Conservation (phyloP, 2,113 vertebrate species). For the Perca fluviatilis region DNA sequence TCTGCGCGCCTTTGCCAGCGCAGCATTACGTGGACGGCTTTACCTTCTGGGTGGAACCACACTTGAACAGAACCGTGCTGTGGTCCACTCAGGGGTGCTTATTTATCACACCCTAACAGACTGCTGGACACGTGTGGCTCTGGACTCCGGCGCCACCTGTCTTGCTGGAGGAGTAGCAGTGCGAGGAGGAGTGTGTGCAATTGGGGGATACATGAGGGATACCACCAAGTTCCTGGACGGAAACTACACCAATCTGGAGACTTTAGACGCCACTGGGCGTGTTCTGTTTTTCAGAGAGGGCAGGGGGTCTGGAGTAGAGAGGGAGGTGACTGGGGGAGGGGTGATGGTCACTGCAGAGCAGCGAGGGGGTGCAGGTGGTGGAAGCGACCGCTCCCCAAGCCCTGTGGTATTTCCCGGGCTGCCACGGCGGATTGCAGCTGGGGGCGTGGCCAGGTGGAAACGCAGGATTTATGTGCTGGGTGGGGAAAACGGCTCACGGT, state of each 20-base stretch:
- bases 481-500: conserved; percentile 85
- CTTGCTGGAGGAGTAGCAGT: conserved; percentile 87
- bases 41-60: conserved; percentile 88
- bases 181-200: conserved; percentile 86
- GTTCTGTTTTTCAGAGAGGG: conserved; percentile 87
- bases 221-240: conserved; percentile 85
- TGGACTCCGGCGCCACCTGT: conserved; percentile 86
- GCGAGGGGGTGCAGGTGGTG: conserved; percentile 63
- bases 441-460: conserved; percentile 87
- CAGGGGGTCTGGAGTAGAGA: conserved; percentile 78
- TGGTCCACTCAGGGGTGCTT: conserved; percentile 86
- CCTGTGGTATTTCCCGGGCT: conserved; percentile 86
- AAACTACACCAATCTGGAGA: conserved; percentile 84
- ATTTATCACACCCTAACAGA: conserved; percentile 85
- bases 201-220: conserved; percentile 87
- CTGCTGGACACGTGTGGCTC: conserved; percentile 84
- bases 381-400: conserved; percentile 83
- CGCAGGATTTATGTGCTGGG: conserved; percentile 87
- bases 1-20: conserved; percentile 82
- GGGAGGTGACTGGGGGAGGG: conserved; percentile 75
- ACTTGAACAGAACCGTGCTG: conserved; percentile 85
- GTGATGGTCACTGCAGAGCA: conserved; percentile 70
- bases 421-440: conserved; percentile 83
- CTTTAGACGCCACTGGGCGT: conserved; percentile 85
- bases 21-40: conserved; percentile 82